Conservation (phyloP, 1,140 invertebrate species). For the Lordiphosa clarofinis region DNA sequence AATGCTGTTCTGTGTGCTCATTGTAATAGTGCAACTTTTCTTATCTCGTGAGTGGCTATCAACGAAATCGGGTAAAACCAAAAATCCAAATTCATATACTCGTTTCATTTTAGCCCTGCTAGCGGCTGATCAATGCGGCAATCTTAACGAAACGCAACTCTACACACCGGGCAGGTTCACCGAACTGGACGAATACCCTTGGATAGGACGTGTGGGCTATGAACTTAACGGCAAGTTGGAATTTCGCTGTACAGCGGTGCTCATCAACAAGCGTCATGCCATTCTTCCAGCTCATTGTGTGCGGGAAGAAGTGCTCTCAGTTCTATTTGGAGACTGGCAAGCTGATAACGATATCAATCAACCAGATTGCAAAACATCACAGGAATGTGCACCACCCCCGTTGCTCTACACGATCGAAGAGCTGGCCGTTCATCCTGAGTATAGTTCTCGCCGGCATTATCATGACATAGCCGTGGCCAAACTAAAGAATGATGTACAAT, state of each 20-base stretch:
- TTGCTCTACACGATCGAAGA: constrained; percentile 7
- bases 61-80: no score
- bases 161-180: constrained; percentile 6
- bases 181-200: constrained; percentile 17
- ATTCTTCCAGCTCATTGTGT: constrained; percentile 28
- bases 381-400: constrained; percentile 6
- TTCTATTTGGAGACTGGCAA: constrained; percentile 14
- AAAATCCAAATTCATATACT: no score
- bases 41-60: no score
- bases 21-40: no score
- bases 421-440: constrained; percentile 23
- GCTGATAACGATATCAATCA: not conserved
- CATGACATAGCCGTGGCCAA: constrained; percentile 25
- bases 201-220: constrained; percentile 24
- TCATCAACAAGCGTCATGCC: constrained; percentile 14
- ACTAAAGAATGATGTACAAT: constrained; percentile 1
- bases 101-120: not conserved
- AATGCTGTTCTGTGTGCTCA: no score
- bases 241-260: constrained; percentile 2
- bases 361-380: not conserved
- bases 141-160: constrained; percentile 12
- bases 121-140: constrained; percentile 13
- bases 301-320: not conserved
- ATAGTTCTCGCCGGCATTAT: not conserved
- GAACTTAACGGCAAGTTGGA: not conserved